These are phyloP conservation scores for Eumaeus atala DNA, from an alignment of 1,140 invertebrate genomes.

Conservation along the genomic window DNA sequence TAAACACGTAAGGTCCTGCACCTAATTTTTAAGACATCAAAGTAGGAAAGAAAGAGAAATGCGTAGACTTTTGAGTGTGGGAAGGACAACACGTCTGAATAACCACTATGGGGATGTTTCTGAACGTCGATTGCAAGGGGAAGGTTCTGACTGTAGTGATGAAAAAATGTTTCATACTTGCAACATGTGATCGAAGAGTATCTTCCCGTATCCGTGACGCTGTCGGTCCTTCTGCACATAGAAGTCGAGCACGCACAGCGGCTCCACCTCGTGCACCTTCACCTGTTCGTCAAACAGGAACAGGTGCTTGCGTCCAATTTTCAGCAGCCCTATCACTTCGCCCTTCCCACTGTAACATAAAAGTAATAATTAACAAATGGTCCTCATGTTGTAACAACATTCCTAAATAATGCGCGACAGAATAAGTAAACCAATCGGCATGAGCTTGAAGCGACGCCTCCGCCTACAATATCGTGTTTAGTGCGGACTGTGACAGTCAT, in stretches of 20 bases:
- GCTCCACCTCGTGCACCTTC: slow-evolving; percentile 81
- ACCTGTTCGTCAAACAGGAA: slow-evolving; percentile 86
- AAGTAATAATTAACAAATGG: slow-evolving; percentile 1
- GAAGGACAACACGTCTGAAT: no score
- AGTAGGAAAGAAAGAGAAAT: no score
- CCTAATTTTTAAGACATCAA: no score
- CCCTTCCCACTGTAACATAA: slow-evolving; percentile 65
- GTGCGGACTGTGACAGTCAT: no score
- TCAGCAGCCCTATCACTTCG: slow-evolving; percentile 85
- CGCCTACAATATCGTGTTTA: no score
- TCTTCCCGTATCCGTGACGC: slow-evolving; percentile 84
- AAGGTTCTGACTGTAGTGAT: no score
- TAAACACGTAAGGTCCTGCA: no score
- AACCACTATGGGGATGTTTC: no score
- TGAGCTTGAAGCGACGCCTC: no score
- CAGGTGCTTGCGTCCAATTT: slow-evolving; percentile 88
- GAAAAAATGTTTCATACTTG: slow-evolving; percentile 27
- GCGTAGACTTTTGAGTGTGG: no score
- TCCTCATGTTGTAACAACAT: not conserved
- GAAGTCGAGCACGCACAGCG: slow-evolving; percentile 90
- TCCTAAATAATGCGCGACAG: not conserved
- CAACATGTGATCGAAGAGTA: slow-evolving; percentile 88
- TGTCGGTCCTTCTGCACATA: slow-evolving; percentile 88
- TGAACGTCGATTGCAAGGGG: no score
- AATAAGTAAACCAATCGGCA: no score